A percentile compares a stretch with the other conserved stretches of the same genome.
These are phyloP conservation scores for Arnoldichthys spilopterus DNA, from an alignment of 2,797 vertebrate genomes.

Conservation along the genomic window DNA sequence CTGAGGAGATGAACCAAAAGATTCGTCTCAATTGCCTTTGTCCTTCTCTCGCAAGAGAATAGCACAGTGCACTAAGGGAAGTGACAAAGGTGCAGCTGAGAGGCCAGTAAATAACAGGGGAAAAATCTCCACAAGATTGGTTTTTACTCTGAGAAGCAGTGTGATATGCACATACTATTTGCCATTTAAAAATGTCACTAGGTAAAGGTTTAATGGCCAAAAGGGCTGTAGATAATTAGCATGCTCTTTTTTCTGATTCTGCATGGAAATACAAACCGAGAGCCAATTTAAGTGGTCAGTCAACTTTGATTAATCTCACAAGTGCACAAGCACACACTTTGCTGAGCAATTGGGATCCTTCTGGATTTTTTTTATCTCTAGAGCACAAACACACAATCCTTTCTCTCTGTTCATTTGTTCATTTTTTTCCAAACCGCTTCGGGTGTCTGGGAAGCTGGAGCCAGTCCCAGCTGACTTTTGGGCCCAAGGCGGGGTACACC, in stretches of 20 bases:
- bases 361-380: not conserved
- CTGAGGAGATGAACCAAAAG: not conserved
- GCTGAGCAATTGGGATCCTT: not conserved
- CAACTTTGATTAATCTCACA: slow-evolving; percentile 12
- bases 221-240: slow-evolving; percentile 40
- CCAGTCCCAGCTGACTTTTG: too few species aligned
- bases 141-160: slow-evolving; percentile 29
- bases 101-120: not conserved
- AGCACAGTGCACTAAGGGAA: not conserved
- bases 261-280: slow-evolving; percentile 11
- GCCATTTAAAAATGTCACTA: slow-evolving; percentile 50
- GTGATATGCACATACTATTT: slow-evolving; percentile 32
- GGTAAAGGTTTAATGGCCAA: slow-evolving; percentile 50
- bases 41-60: slow-evolving; percentile 11
- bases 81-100: not conserved
- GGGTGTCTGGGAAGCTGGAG: too few species aligned
- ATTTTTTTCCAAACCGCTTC: too few species aligned
- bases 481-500: too few species aligned
- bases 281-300: slow-evolving; percentile 7
- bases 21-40: slow-evolving; percentile 14
- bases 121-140: slow-evolving; percentile 25
- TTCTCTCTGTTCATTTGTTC: slow-evolving; percentile 16
- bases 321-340: not conserved
- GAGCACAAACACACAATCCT: not conserved
- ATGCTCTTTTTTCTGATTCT: slow-evolving; percentile 38